A percentile compares a stretch with the other conserved stretches of the same genome.
phyloP scores from a whole-genome alignment of 2,888 invertebrate genomes.

The Brenthis hecate region DNA sequence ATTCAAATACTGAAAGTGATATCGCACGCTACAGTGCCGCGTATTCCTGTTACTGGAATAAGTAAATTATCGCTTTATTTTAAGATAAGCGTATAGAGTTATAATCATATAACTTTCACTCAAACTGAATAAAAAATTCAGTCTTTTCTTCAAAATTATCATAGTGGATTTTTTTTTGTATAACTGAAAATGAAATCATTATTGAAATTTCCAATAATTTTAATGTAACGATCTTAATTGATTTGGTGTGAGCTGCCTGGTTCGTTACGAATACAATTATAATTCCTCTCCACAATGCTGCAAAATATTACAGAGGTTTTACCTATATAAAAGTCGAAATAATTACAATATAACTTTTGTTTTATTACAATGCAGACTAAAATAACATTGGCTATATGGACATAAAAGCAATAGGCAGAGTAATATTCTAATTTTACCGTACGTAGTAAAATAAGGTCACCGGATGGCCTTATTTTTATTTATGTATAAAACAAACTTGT shows the following conservation, averaged over 20 bases:
- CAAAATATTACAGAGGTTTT: constrained; percentile 6
- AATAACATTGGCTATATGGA: constrained; percentile 13
- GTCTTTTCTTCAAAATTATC: constrained; percentile 25
- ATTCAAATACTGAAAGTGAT: constrained; percentile 19
- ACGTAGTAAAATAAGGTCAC: constrained; percentile 26
- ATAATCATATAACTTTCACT: too few relatives aligned
- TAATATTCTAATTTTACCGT: constrained; percentile 20
- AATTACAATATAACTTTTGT: constrained; percentile 4
- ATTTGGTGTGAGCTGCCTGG: constrained; percentile 4
- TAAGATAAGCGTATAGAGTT: too few relatives aligned
- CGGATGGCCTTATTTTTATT: constrained; percentile 29
- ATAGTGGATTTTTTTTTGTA: constrained; percentile 17
- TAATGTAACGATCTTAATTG: constrained; percentile 20
- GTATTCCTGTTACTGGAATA: constrained; percentile 19
- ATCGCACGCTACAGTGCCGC: constrained; percentile 31
- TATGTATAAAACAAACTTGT: constrained; percentile 33
- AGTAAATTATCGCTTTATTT: background rate
- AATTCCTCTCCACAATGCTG: constrained; percentile 10
- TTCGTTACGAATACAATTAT: constrained; percentile 16
- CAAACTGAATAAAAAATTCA: background rate
- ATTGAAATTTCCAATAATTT: constrained; percentile 12
- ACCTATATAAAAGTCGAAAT: constrained; percentile 4
- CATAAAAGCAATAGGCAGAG: constrained; percentile 14
- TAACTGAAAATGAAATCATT: constrained; percentile 20
- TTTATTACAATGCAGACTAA: constrained; percentile 12